These are phyloP conservation scores for Alosa alosa DNA, from an alignment of 2,113 vertebrate genomes.

Conservation along the genomic window DNA sequence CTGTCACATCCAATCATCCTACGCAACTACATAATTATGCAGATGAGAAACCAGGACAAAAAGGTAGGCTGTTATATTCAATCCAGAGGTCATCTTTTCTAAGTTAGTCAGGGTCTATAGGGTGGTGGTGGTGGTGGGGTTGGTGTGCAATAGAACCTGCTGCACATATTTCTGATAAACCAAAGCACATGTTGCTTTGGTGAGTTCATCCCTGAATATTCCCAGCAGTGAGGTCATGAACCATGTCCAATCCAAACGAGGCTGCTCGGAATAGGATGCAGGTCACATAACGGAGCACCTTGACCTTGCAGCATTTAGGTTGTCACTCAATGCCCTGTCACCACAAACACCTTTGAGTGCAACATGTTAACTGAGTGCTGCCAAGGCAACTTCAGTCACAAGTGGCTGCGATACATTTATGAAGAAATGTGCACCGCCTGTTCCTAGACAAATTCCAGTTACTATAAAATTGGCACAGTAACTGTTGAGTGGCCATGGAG, in stretches of 20 bases:
- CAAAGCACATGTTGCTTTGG: constrained; percentile 33
- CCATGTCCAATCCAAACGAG: constrained; percentile 20
- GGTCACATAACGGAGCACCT: constrained; percentile 28
- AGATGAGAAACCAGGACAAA: background rate
- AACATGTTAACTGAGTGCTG: background rate
- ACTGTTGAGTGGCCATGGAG: background rate
- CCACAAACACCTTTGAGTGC: background rate
- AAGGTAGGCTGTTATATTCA: background rate
- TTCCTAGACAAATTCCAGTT: background rate
- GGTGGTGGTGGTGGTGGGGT: background rate
- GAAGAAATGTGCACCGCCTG: background rate
- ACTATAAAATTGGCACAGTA: background rate
- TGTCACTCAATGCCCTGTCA: constrained; percentile 38
- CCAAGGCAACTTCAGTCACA: background rate
- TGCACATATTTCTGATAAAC: constrained; percentile 23
- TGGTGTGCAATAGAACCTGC: constrained; percentile 7
- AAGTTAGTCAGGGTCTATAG: background rate
- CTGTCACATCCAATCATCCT: background rate
- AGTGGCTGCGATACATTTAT: background rate
- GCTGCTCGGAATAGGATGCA: constrained; percentile 25
- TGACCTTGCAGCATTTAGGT: background rate
- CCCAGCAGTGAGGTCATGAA: constrained; percentile 35
- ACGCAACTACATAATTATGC: background rate
- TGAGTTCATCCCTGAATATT: constrained; percentile 26
- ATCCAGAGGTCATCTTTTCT: background rate